Evolutionary conservation across 2,888 invertebrate species (phyloP).

Genomic region (Disparrhopalites patrizii): DNA sequence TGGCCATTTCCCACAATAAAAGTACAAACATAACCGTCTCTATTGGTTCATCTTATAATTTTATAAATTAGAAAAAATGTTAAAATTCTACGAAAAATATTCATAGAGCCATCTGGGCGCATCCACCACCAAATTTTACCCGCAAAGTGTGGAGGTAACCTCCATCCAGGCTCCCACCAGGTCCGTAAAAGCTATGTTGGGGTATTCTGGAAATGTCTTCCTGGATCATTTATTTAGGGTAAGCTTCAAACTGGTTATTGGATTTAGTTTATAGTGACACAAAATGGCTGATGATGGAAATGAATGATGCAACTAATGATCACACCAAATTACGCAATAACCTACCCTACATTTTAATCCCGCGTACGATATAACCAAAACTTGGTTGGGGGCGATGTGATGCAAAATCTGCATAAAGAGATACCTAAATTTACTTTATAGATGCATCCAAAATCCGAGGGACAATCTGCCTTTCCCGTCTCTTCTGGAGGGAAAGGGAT

Average conservation of each 20-base stretch:
- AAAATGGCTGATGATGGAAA: background rate
- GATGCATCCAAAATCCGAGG: conserved; percentile 48
- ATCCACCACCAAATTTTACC: conserved; percentile 40
- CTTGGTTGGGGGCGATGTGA: too few relatives aligned
- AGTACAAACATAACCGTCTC: conserved; percentile 20
- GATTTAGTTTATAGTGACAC: background rate
- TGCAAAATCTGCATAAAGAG: too few relatives aligned
- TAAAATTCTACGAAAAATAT: background rate
- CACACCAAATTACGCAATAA: too few relatives aligned
- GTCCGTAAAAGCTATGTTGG: conserved; percentile 47
- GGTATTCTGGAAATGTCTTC: conserved; percentile 47
- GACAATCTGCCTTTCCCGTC: conserved; percentile 36
- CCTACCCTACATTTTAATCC: too few relatives aligned
- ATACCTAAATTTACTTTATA: conserved; percentile 8
- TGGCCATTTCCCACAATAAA: conserved; percentile 65
- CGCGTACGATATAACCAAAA: too few relatives aligned
- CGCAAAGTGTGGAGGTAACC: conserved; percentile 45
- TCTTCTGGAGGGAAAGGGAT: conserved; percentile 36
- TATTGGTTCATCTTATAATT: background rate
- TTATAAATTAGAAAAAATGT: background rate
- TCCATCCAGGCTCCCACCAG: conserved; percentile 43
- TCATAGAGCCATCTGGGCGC: conserved; percentile 36
- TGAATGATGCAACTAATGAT: too few relatives aligned
- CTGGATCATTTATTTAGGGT: conserved; percentile 47
- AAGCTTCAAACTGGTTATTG: conserved; percentile 6